These are phyloP conservation scores for Alectura lathami DNA, from an alignment of 2,113 vertebrate genomes.

Conservation along the genomic window DNA sequence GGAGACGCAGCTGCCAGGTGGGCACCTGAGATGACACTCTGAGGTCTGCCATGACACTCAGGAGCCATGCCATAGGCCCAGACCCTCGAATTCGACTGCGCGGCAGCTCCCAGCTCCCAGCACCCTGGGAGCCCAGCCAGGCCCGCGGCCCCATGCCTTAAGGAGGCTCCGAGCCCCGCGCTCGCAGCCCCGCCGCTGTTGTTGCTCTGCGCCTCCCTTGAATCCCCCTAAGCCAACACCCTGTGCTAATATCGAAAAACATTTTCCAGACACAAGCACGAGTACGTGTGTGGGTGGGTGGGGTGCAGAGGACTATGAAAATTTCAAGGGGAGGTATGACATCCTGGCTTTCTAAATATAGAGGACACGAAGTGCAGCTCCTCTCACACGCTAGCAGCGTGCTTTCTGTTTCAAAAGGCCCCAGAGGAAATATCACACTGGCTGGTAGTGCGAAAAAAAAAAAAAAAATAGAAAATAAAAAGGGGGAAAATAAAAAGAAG, in stretches of 20 bases:
- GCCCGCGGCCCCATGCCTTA: not conserved
- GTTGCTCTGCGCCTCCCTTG: slow-evolving; percentile 41
- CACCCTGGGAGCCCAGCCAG: fast-evolving
- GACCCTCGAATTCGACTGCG: not conserved
- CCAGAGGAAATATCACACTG: not conserved
- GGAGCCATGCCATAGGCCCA: not conserved
- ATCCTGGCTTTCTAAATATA: slow-evolving; percentile 54
- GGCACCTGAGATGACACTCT: not conserved
- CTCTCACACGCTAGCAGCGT: not conserved
- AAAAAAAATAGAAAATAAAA: not conserved
- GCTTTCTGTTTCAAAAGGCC: slow-evolving; percentile 14
- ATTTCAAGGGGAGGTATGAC: slow-evolving; percentile 37
- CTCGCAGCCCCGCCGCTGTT: not conserved
- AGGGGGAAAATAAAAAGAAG: not conserved
- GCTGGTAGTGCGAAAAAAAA: not conserved
- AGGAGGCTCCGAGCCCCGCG: not conserved
- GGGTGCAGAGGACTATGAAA: slow-evolving; percentile 24
- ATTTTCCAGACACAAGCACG: slow-evolving; percentile 35
- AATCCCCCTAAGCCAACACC: slow-evolving; percentile 19
- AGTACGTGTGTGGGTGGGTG: slow-evolving; percentile 38
- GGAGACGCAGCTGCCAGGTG: fast-evolving
- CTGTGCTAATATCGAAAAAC: slow-evolving; percentile 27
- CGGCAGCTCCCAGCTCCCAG: too few relatives aligned
- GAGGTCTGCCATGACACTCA: fast-evolving
- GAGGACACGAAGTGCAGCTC: not conserved